These are phyloP conservation scores for Meiosimyza platycephala DNA, from an alignment of 2,888 invertebrate genomes.

Conservation along the genomic window DNA sequence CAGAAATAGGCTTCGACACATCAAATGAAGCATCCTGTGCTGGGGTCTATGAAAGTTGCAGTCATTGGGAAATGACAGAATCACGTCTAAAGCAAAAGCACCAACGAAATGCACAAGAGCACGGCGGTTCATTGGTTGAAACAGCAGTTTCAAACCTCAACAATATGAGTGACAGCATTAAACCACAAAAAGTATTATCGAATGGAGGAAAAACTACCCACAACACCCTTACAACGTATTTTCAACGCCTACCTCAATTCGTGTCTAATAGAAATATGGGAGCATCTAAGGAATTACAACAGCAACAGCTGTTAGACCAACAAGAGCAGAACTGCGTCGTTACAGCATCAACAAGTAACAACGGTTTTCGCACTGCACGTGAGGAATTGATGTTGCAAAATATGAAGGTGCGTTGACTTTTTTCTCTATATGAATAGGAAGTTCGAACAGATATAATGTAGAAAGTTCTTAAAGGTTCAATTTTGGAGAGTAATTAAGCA, in stretches of 20 bases:
- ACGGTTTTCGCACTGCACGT: conserved; percentile 57
- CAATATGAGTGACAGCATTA: not conserved
- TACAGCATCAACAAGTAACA: not conserved
- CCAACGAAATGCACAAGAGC: not conserved
- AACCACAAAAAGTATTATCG: not conserved
- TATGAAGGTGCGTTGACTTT: conserved; percentile 47
- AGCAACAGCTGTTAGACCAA: not conserved
- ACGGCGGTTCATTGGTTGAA: not conserved
- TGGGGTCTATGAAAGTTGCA: conserved; percentile 46
- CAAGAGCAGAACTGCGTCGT: not conserved
- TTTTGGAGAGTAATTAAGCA: too few species aligned
- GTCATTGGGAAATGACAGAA: conserved; percentile 32
- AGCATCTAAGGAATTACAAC: not conserved
- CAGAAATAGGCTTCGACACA: not conserved
- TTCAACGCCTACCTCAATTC: not conserved
- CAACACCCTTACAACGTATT: conserved; percentile 9
- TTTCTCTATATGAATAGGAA: too few species aligned
- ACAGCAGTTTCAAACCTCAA: not conserved
- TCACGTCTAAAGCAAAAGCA: not conserved
- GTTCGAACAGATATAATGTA: too few species aligned
- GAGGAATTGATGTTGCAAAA: conserved; percentile 55
- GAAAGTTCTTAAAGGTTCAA: too few species aligned
- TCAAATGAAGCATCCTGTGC: conserved; percentile 43
- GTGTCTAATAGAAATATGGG: not conserved
- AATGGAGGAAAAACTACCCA: not conserved